phyloP scores from a whole-genome alignment of 2,113 vertebrate genomes.

The Muntiacus muntjak region DNA sequence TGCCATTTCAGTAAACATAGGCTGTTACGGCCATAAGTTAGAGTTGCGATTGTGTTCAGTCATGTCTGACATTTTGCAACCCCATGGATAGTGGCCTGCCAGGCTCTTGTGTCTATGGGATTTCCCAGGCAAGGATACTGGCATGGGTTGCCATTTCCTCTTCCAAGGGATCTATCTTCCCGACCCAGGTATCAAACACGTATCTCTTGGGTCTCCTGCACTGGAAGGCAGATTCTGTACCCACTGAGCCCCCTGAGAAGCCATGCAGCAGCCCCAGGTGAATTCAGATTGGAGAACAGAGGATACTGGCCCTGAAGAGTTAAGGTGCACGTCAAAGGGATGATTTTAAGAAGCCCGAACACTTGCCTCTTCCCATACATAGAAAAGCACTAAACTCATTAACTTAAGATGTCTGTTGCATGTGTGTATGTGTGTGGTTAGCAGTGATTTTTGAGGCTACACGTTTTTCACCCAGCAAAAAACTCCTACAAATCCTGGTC shows the following conservation, averaged over 20 bases:
- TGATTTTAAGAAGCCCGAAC: background rate
- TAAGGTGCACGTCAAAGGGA: background rate
- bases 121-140: background rate
- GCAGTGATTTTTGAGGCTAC: background rate
- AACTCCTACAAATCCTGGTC: background rate
- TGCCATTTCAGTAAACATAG: background rate
- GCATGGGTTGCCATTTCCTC: background rate
- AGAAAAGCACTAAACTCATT: background rate
- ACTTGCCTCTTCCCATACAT: background rate
- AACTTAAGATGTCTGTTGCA: background rate
- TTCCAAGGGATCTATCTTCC: background rate
- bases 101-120: background rate
- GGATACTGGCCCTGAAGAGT: background rate
- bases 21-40: background rate
- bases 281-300: background rate
- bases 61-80: background rate
- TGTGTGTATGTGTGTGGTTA: background rate
- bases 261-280: background rate
- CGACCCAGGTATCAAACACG: fast-evolving
- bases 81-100: background rate
- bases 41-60: fast-evolving
- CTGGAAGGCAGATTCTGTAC: background rate
- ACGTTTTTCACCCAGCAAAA: background rate
- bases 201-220: background rate
- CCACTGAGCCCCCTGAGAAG: background rate